phyloP scores from a whole-genome alignment of 2,113 vertebrate genomes.

The Hippolais icterina region DNA sequence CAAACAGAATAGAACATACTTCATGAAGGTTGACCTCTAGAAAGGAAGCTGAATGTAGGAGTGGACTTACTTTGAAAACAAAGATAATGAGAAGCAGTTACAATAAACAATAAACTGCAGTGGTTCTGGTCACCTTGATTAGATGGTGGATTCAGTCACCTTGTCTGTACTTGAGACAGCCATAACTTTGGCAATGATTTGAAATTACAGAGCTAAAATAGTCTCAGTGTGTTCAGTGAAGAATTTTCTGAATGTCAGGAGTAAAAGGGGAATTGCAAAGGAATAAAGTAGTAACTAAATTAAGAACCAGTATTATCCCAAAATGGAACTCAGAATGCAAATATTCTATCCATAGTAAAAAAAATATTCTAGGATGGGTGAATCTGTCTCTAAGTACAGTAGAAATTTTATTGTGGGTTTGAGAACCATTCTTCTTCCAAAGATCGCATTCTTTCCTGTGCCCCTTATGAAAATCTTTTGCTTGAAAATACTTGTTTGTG shows the following conservation, averaged over 20 bases:
- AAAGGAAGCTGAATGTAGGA: not conserved
- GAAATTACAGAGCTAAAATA: not conserved
- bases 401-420: not conserved
- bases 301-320: fast-evolving
- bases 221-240: not conserved
- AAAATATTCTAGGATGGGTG: fast-evolving
- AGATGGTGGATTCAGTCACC: not conserved
- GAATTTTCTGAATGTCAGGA: not conserved
- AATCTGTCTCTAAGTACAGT: not conserved
- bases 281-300: not conserved
- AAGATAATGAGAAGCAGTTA: not conserved
- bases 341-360: not conserved
- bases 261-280: not conserved
- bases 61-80: not conserved
- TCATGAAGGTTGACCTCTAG: not conserved
- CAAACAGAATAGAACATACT: not conserved
- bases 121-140: not conserved
- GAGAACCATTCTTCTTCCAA: not conserved
- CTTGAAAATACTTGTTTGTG: not conserved
- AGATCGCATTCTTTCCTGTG: fast-evolving
- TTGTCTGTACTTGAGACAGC: not conserved
- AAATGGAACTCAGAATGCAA: not conserved
- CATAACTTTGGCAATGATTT: not conserved
- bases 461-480: fast-evolving
- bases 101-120: not conserved